These are phyloP conservation scores for Eueremaeus valkanovi DNA, from an alignment of 2,888 invertebrate genomes.

Conservation along the genomic window DNA sequence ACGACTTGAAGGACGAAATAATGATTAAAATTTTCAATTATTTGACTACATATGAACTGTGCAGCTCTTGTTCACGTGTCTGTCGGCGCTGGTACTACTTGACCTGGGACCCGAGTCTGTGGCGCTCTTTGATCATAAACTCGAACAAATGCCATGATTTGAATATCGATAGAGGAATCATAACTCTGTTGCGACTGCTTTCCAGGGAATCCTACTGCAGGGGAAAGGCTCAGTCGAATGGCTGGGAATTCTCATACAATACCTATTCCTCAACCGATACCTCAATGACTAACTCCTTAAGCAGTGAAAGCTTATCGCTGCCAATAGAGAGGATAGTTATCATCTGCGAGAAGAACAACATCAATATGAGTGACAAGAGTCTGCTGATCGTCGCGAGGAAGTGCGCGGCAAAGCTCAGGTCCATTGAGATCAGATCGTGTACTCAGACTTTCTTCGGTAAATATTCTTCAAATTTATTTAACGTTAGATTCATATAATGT, in stretches of 20 bases:
- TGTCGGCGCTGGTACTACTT: slow-evolving; percentile 70
- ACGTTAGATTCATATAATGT: too few relatives aligned
- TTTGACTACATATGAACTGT: slow-evolving; percentile 67
- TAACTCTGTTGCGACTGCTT: slow-evolving; percentile 48
- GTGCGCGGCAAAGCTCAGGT: slow-evolving; percentile 72
- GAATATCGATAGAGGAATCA: slow-evolving; percentile 63
- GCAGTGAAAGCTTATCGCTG: slow-evolving; percentile 63
- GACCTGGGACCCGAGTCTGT: slow-evolving; percentile 71
- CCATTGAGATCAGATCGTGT: slow-evolving; percentile 72
- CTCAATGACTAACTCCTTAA: not conserved
- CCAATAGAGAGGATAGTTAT: slow-evolving; percentile 61
- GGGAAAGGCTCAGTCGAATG: slow-evolving; percentile 49
- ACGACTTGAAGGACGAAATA: slow-evolving; percentile 64
- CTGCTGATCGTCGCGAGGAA: slow-evolving; percentile 69
- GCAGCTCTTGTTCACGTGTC: slow-evolving; percentile 66
- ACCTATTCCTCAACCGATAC: not conserved
- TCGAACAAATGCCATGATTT: slow-evolving; percentile 56
- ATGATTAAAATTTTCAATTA: slow-evolving; percentile 67
- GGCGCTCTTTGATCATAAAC: slow-evolving; percentile 65
- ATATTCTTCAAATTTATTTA: too few relatives aligned
- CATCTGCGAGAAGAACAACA: slow-evolving; percentile 56
- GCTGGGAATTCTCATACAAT: not conserved
- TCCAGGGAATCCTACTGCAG: slow-evolving; percentile 42
- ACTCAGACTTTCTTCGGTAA: slow-evolving; percentile 60
- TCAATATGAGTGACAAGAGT: slow-evolving; percentile 74